These are phyloP conservation scores for Drosophila tristis DNA, from an alignment of 1,140 invertebrate genomes.

Conservation along the genomic window DNA sequence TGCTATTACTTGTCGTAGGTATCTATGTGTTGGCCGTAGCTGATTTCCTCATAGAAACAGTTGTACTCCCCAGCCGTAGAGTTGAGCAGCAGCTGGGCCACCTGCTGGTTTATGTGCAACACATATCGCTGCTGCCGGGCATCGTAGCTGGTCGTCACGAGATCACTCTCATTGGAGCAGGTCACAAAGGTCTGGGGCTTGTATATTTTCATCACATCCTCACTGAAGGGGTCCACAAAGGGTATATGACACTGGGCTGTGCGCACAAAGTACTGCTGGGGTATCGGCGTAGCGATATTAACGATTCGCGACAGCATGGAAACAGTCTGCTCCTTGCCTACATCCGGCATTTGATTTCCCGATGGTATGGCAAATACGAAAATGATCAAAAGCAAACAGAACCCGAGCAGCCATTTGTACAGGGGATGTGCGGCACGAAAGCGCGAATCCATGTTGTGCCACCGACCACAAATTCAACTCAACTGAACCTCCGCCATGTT, in stretches of 20 bases:
- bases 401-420: slow-evolving; percentile 9
- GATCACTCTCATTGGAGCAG: slow-evolving; percentile 84
- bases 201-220: slow-evolving; percentile 86
- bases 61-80: slow-evolving; percentile 20
- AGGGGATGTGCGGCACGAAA: slow-evolving; percentile 5
- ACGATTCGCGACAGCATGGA: neutral
- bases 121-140: slow-evolving; percentile 34
- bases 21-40: slow-evolving; percentile 1
- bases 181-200: slow-evolving; percentile 85
- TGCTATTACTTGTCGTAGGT: slow-evolving; percentile 39
- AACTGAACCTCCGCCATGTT: slow-evolving; percentile 12
- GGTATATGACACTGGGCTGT: slow-evolving; percentile 36
- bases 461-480: neutral
- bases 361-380: neutral
- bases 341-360: neutral
- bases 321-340: neutral
- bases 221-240: slow-evolving; percentile 87
- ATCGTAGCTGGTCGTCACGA: slow-evolving; percentile 84
- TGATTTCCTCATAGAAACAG: slow-evolving; percentile 42
- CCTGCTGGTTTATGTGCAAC: slow-evolving; percentile 44
- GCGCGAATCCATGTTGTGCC: slow-evolving; percentile 23
- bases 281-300: neutral
- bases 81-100: slow-evolving; percentile 63
- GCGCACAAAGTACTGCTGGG: slow-evolving; percentile 8
- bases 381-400: slow-evolving; percentile 10